A percentile compares a stretch with the other conserved stretches of the same genome.
These are phyloP conservation scores for Glossosoma conforme DNA, from an alignment of 1,140 invertebrate genomes.

Conservation along the genomic window DNA sequence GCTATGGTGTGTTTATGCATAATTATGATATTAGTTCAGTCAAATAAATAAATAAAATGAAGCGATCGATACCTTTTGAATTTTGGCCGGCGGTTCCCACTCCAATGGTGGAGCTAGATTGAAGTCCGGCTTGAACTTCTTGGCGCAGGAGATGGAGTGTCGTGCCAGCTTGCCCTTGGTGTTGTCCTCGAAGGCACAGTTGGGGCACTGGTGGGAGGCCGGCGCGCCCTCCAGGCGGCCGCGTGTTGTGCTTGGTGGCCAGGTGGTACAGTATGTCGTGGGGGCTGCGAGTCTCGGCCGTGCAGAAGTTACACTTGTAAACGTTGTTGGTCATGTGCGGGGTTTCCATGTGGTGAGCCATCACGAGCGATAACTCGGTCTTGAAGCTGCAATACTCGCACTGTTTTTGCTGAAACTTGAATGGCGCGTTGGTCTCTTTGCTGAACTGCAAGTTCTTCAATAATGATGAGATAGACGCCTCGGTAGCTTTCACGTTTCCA, in stretches of 20 bases:
- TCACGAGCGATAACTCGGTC: slow-evolving; percentile 80
- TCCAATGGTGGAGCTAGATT: slow-evolving; percentile 80
- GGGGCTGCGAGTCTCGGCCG: slow-evolving; percentile 74
- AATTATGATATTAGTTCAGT: background rate
- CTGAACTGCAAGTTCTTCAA: slow-evolving; percentile 81
- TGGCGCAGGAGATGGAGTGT: slow-evolving; percentile 83
- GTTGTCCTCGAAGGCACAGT: slow-evolving; percentile 93
- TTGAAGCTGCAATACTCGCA: slow-evolving; percentile 91
- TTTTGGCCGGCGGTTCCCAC: slow-evolving; percentile 90
- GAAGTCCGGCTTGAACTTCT: slow-evolving; percentile 82
- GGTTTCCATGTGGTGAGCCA: slow-evolving; percentile 86
- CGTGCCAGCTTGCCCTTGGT: slow-evolving; percentile 88
- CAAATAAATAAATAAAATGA: background rate
- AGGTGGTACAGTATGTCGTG: slow-evolving; percentile 89
- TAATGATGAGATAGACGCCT: slow-evolving; percentile 71
- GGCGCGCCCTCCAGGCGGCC: slow-evolving; percentile 79
- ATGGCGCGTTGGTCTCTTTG: slow-evolving; percentile 84
- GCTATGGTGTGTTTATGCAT: no score
- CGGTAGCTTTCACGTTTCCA: slow-evolving; percentile 62
- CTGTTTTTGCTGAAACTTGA: slow-evolving; percentile 72
- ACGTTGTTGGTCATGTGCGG: slow-evolving; percentile 86
- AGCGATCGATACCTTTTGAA: slow-evolving; percentile 61
- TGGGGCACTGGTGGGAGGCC: slow-evolving; percentile 86
- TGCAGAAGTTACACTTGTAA: slow-evolving; percentile 84
- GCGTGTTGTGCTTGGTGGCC: slow-evolving; percentile 82